Percentiles rank a stretch among this genome's conserved stretches.
Evolutionary conservation across 2,797 vertebrate genomes (phyloP).

Genomic region (Acrossocheilus fasciatus): DNA sequence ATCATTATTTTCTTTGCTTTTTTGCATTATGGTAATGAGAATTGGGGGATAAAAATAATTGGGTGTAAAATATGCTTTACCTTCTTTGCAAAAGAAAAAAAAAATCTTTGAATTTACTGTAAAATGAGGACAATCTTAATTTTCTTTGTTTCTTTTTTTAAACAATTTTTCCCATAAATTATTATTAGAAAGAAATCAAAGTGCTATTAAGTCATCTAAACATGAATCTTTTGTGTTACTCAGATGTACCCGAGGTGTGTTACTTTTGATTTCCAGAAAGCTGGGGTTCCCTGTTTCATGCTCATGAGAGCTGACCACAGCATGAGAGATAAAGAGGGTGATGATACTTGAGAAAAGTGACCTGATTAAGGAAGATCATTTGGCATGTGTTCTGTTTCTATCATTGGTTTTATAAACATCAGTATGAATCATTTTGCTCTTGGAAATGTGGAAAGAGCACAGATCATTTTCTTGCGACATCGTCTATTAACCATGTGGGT

Average conservation of each 20-base stretch:
- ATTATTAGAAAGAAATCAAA: neutral
- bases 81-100: neutral
- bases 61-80: neutral
- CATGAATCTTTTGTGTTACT: neutral
- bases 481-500: neutral
- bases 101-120: neutral
- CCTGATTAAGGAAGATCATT: conserved; percentile 32
- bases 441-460: neutral
- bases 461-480: neutral
- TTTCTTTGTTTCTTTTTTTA: neutral
- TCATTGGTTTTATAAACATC: conserved; percentile 27
- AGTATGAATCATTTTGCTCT: conserved; percentile 39
- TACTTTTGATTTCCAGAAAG: neutral
- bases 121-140: neutral
- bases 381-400: conserved; percentile 15
- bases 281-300: neutral
- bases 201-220: neutral
- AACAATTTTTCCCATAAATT: neutral
- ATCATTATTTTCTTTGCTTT: neutral
- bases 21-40: neutral
- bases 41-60: neutral
- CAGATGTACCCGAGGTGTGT: neutral
- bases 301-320: conserved; percentile 33
- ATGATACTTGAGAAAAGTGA: conserved; percentile 39
- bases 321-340: conserved; percentile 42